Base-by-base conservation (phyloP, 2,113 vertebrate species). In the Daubentonia madagascariensis region DNA sequence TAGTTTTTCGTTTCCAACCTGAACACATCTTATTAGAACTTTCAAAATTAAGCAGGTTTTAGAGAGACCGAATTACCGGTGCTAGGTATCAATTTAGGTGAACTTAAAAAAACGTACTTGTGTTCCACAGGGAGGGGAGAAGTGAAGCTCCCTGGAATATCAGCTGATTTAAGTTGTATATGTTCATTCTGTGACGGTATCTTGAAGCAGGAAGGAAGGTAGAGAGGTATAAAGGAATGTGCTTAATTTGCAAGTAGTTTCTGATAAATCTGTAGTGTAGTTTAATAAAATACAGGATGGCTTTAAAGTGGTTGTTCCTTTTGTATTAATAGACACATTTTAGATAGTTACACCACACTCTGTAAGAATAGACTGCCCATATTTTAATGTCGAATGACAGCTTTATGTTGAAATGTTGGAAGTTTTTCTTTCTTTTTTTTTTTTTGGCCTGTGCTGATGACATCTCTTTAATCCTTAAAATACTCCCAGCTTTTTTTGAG, bases 1-100 rank as follows among this genome's bases (percentile, higher is more conserved):
- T 99, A 98, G 98, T 99, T 99, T 99, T 98, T 97, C 35, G 98
- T 97, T 98, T 98, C 98, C 98, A 98, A 98, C 98, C 98, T 98
- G 98, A 98, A 97, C 98, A 92, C 98, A 98, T 98, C 97, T 96
- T 92, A 90, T 14, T 92, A 97, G 97, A 98, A 98, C 84, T 97
- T 97, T 91, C 8, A 96, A 32, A 97, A 76, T 98, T 96, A 93
- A 73, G 91, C 94, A 75, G 85, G 85, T 97, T 48, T 89, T 4
- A 92, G 6, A 48, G 93, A 54, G 97, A 14, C 48, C 6, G 79
- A 78, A 22, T 81, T 97, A 73, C 67, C n/a, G 0, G 92, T 1
- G 84, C 8, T 94, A 10, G 0, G n/a, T 73, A 10, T 70, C 81
- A 32, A 0, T 91, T 86, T 85, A 48, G 83, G 54, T 83, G 54